phyloP scores from a whole-genome alignment of 2,113 vertebrate genomes.

The Scortum barcoo region DNA sequence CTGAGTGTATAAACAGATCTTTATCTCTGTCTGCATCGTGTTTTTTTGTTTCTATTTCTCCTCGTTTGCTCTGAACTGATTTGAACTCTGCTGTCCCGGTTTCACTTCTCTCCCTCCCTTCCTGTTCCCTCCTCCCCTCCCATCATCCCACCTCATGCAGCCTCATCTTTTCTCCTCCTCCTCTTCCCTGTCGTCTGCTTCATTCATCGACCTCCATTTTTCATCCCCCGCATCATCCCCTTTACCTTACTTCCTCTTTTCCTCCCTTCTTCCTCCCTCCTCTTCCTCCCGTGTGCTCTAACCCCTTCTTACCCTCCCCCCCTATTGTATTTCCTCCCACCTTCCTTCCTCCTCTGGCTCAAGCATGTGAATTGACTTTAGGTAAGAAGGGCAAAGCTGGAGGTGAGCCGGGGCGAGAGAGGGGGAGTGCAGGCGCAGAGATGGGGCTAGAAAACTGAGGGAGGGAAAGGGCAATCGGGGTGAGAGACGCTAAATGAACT shows the following conservation, averaged over 20 bases:
- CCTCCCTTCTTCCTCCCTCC: background rate
- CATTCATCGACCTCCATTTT: constrained; percentile 40
- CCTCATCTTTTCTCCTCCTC: constrained; percentile 28
- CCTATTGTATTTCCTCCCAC: background rate
- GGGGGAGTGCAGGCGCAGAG: constrained; percentile 14
- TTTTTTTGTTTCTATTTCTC: constrained; percentile 33
- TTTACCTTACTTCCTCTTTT: constrained; percentile 14
- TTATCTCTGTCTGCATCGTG: constrained; percentile 47
- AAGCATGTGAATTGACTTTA: constrained; percentile 49
- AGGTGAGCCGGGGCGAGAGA: constrained; percentile 58
- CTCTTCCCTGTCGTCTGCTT: constrained; percentile 31
- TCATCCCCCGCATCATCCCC: constrained; percentile 19
- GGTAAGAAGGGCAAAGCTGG: constrained; percentile 42
- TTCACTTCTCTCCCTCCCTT: constrained; percentile 50
- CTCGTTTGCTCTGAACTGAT: constrained; percentile 57
- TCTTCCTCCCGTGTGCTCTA: background rate
- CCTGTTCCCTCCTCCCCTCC: constrained; percentile 32
- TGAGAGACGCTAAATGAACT: constrained; percentile 67
- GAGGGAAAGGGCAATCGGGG: constrained; percentile 44
- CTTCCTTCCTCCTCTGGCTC: background rate
- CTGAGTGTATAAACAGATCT: constrained; percentile 40
- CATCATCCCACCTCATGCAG: constrained; percentile 39
- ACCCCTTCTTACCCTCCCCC: background rate
- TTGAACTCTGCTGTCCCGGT: constrained; percentile 68
- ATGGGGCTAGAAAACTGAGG: background rate